Conservation (phyloP, 2,888 invertebrate genomes). For the Dexiosoma caninum region DNA sequence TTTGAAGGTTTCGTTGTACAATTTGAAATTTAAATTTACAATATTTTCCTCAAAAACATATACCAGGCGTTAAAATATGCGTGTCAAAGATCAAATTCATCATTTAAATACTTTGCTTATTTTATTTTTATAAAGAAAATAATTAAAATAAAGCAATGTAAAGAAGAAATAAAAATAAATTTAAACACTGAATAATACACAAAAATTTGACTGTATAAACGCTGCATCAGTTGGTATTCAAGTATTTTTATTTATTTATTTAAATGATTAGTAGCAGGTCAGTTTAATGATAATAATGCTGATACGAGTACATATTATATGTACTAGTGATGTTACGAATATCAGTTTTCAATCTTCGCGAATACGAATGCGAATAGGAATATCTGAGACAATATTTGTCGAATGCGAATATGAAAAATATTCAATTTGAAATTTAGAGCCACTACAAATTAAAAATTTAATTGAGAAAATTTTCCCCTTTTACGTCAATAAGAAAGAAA, state of each 20-base stretch:
- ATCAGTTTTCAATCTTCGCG: too few species aligned
- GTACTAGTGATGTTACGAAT: too few species aligned
- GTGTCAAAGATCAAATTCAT: conserved; percentile 75
- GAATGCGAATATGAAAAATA: too few species aligned
- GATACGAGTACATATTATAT: too few species aligned
- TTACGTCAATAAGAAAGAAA: too few species aligned
- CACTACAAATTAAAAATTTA: too few species aligned
- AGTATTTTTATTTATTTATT: neutral
- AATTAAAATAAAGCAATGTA: conserved; percentile 13
- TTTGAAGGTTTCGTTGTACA: neutral
- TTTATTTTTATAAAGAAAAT: neutral
- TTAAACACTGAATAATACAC: conserved; percentile 2
- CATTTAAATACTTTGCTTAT: conserved; percentile 40
- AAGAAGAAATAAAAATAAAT: conserved; percentile 20
- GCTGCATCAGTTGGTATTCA: neutral
- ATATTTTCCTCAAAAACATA: conserved; percentile 4
- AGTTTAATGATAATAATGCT: too few species aligned
- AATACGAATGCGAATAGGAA: too few species aligned
- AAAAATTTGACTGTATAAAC: neutral
- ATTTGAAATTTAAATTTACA: conserved; percentile 23
- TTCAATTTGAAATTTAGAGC: too few species aligned
- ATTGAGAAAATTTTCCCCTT: too few species aligned
- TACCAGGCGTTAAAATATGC: conserved; percentile 62
- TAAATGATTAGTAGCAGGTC: neutral
- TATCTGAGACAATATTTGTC: too few species aligned